Conservation (phyloP, 1,140 invertebrate species). For the Drosophila sp. region DNA sequence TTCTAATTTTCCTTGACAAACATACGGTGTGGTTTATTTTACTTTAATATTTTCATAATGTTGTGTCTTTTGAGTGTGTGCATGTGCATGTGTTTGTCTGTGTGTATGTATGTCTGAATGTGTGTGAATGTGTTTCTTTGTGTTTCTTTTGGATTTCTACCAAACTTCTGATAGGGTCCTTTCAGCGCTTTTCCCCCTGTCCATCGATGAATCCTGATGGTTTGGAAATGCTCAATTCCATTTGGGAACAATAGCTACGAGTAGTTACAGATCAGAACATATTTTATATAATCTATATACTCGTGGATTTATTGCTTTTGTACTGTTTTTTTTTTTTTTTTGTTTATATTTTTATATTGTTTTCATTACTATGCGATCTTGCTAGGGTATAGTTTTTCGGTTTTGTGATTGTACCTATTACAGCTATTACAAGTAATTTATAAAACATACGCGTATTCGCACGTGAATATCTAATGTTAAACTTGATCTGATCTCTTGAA, state of each 20-base stretch:
- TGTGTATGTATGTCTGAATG: conserved; percentile 13
- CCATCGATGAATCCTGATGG: background rate
- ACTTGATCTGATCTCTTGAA: background rate
- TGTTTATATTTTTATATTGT: no score
- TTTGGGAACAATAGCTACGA: conserved; percentile 1
- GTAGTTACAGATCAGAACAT: background rate
- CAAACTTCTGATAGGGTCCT: conserved; percentile 34
- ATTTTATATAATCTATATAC: background rate
- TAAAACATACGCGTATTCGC: conserved; percentile 4
- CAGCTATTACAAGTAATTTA: conserved; percentile 11
- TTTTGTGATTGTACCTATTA: conserved; percentile 19
- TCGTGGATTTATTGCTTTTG: conserved; percentile 28
- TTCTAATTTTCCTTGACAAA: conserved; percentile 52
- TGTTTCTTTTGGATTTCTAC: conserved; percentile 16
- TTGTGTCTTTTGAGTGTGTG: conserved; percentile 7
- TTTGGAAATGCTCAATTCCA: no score
- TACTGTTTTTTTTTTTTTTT: conserved; percentile 36
- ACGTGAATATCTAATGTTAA: conserved; percentile 4
- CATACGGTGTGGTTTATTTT: conserved; percentile 36
- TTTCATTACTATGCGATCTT: conserved; percentile 27
- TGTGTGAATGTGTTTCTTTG: conserved; percentile 16
- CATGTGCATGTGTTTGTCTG: conserved; percentile 17
- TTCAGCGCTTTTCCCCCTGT: background rate
- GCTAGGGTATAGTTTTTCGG: conserved; percentile 23
- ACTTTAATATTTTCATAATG: conserved; percentile 4